Evolutionary conservation across 2,113 vertebrate species (phyloP).

Genomic region (Cyanoliseus patagonus): DNA sequence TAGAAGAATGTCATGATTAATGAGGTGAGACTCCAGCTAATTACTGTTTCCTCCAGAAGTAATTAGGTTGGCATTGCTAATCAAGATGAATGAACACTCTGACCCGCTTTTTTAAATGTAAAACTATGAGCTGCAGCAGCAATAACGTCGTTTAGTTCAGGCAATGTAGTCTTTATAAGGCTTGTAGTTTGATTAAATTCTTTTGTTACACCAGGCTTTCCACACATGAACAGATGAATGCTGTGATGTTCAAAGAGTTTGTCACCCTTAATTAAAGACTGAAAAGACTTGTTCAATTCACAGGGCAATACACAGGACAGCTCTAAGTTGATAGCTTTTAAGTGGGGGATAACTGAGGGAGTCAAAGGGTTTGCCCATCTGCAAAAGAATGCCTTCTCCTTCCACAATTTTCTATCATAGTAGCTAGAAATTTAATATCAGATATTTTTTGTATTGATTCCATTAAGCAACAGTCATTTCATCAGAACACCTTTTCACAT

Average conservation of each 20-base stretch:
- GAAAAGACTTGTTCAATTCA: conserved; percentile 79
- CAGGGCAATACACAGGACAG: conserved; percentile 74
- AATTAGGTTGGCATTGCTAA: conserved; percentile 97
- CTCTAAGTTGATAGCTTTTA: conserved; percentile 83
- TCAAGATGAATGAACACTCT: conserved; percentile 90
- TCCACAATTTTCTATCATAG: conserved; percentile 38
- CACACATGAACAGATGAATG: conserved; percentile 80
- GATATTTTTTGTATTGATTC: conserved; percentile 63
- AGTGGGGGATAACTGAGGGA: conserved; percentile 66
- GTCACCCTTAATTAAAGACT: conserved; percentile 85
- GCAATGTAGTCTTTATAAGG: conserved; percentile 82
- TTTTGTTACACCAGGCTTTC: conserved; percentile 82
- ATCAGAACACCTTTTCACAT: conserved; percentile 25
- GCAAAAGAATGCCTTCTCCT: conserved; percentile 46
- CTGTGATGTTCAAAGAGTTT: conserved; percentile 83
- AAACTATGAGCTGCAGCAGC: conserved; percentile 78
- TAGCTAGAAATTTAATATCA: conserved; percentile 51
- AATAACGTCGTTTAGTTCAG: conserved; percentile 82
- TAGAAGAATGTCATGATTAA: conserved; percentile 98
- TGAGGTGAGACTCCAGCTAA: conserved; percentile 98
- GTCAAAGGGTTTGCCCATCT: conserved; percentile 65
- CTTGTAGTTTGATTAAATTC: conserved; percentile 85
- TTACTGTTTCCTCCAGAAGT: conserved; percentile 98
- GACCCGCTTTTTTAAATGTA: conserved; percentile 84
- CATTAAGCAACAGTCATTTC: conserved; percentile 50